phyloP scores from a whole-genome alignment of 2,797 vertebrate genomes.

The Enteromius fasciolatus region DNA sequence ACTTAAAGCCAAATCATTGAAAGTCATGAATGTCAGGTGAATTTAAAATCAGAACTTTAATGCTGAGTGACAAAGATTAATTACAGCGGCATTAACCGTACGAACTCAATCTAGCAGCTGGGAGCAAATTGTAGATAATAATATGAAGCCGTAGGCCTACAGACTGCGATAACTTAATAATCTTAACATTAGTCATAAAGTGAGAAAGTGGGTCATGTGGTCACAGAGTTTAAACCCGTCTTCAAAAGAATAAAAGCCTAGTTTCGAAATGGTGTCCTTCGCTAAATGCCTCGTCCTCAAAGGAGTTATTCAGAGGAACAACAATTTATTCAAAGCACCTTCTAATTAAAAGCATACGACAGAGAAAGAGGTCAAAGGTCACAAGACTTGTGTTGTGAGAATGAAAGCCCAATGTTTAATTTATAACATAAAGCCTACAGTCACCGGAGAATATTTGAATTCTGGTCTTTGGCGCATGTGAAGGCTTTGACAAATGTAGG shows the following conservation, averaged over 20 bases:
- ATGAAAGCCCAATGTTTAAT: conserved; percentile 16
- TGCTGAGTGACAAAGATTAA: conserved; percentile 64
- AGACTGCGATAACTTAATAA: conserved; percentile 61
- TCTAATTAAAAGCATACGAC: conserved; percentile 40
- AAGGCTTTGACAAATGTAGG: conserved; percentile 20
- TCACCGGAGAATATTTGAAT: neutral
- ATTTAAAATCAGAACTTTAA: conserved; percentile 55
- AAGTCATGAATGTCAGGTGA: neutral
- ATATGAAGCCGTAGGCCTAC: conserved; percentile 50
- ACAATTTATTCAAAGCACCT: conserved; percentile 8
- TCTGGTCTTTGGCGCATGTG: neutral
- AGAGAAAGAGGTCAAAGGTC: conserved; percentile 22
- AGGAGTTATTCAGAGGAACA: conserved; percentile 44
- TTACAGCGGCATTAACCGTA: conserved; percentile 66
- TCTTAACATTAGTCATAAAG: conserved; percentile 40
- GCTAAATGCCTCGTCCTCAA: conserved; percentile 40
- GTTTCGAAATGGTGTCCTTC: conserved; percentile 14
- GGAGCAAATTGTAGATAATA: conserved; percentile 65
- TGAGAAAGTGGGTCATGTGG: conserved; percentile 22
- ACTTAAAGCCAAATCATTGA: conserved; percentile 6
- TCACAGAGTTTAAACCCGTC: conserved; percentile 17
- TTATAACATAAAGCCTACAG: neutral
- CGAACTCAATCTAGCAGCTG: conserved; percentile 63
- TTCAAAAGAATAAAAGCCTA: conserved; percentile 37
- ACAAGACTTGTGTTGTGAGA: conserved; percentile 30